These are phyloP conservation scores for Tinea pellionella DNA, from an alignment of 2,888 invertebrate genomes.

Conservation along the genomic window DNA sequence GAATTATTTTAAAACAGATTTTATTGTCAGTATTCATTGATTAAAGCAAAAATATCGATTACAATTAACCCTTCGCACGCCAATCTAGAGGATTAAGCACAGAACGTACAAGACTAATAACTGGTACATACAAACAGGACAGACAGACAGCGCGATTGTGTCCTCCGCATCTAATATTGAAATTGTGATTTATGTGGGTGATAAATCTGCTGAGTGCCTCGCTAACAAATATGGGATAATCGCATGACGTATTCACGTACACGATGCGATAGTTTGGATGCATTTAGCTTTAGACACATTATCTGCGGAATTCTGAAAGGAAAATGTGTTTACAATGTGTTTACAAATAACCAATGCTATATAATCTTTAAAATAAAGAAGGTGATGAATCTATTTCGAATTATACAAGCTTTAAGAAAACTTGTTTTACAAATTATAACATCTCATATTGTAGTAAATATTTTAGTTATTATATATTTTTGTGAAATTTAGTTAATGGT, in stretches of 20 bases:
- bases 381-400: no score
- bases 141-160: slow-evolving; percentile 18
- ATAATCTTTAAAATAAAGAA: no score
- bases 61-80: slow-evolving; percentile 10
- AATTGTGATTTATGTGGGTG: slow-evolving; percentile 20
- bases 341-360: no score
- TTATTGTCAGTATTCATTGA: no score
- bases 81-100: slow-evolving; percentile 13
- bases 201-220: slow-evolving; percentile 52
- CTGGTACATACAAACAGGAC: slow-evolving; percentile 14
- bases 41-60: background rate
- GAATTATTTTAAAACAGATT: no score
- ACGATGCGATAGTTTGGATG: background rate
- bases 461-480: no score
- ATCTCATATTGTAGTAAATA: no score
- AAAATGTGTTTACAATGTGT: background rate
- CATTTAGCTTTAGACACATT: slow-evolving; percentile 1
- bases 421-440: no score
- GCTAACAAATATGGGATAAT: slow-evolving; percentile 54
- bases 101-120: slow-evolving; percentile 10
- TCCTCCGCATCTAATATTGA: slow-evolving; percentile 17
- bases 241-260: slow-evolving; percentile 33
- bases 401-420: no score
- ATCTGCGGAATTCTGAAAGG: background rate
- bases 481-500: no score